These are phyloP conservation scores for Melikaiella ostensackeni DNA, from an alignment of 2,888 invertebrate species.

Conservation along the genomic window DNA sequence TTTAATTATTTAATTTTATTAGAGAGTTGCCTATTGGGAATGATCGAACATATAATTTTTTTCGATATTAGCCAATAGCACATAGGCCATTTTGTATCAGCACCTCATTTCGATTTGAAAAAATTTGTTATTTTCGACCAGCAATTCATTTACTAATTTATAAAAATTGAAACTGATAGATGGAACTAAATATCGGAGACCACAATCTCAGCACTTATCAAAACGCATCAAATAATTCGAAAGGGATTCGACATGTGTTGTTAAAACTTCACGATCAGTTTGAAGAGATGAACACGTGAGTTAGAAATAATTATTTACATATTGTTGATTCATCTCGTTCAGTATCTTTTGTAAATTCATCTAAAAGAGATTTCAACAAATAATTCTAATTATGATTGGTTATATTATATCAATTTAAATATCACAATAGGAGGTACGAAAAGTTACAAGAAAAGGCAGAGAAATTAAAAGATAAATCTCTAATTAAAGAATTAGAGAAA, in stretches of 20 bases:
- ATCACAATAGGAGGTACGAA: constrained; percentile 66
- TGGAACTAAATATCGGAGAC: background rate
- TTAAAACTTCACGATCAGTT: constrained; percentile 67
- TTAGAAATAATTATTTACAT: constrained; percentile 24
- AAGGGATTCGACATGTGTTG: constrained; percentile 64
- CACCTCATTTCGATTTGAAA: too few species aligned
- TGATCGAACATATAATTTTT: too few species aligned
- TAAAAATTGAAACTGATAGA: background rate
- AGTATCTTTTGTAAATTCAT: background rate
- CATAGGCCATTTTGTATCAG: too few species aligned
- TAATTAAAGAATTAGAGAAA: constrained; percentile 60
- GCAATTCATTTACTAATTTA: background rate
- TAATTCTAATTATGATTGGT: too few species aligned
- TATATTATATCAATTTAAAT: background rate
- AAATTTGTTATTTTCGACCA: too few species aligned
- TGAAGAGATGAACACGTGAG: constrained; percentile 66
- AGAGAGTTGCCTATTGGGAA: background rate
- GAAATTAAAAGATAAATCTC: constrained; percentile 59
- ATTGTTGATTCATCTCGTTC: background rate
- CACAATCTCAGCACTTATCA: background rate
- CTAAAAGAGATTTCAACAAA: background rate
- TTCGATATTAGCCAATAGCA: too few species aligned
- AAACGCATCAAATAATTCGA: constrained; percentile 48
- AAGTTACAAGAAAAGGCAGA: constrained; percentile 62
- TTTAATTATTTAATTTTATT: background rate